Percentiles rank a stretch among this genome's conserved stretches.
Evolutionary conservation across 2,888 invertebrate species (phyloP).

Genomic region (Oxycera nigricornis): DNA sequence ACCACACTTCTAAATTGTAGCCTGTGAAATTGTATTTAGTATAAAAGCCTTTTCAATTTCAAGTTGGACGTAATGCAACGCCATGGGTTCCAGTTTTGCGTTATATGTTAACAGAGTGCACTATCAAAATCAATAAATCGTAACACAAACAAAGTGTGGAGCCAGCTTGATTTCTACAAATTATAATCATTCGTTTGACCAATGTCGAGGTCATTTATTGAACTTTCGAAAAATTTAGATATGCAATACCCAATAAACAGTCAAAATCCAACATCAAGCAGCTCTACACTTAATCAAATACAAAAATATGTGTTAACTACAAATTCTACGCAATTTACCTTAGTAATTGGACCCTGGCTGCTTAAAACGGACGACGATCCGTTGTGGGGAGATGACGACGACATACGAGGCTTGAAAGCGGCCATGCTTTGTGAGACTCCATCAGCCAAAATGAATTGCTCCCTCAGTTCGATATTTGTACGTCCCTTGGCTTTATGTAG

Average conservation of each 20-base stretch:
- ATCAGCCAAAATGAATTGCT: conserved; percentile 98
- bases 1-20: not conserved
- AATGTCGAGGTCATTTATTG: not conserved
- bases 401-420: conserved; percentile 95
- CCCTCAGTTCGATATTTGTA: conserved; percentile 99
- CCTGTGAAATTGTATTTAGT: not conserved
- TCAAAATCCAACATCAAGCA: too few species aligned
- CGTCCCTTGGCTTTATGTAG: conserved; percentile 90
- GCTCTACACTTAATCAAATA: not conserved
- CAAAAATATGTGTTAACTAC: conserved; percentile 28
- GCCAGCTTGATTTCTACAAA: not conserved
- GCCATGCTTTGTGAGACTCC: conserved; percentile 99
- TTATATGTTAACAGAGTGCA: conserved; percentile 2
- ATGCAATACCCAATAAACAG: not conserved
- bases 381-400: conserved; percentile 78
- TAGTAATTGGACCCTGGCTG: conserved; percentile 89
- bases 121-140: not conserved
- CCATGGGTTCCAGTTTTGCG: conserved; percentile 9
- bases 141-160: not conserved
- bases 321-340: conserved; percentile 70
- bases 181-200: too few species aligned
- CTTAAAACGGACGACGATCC: conserved; percentile 63
- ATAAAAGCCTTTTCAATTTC: conserved; percentile 10
- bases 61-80: conserved; percentile 19
- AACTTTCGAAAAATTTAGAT: not conserved